Conservation (phyloP, 30 jellyfish, hydroid and myxozoan genomes). For the Aurelia sp. region DNA sequence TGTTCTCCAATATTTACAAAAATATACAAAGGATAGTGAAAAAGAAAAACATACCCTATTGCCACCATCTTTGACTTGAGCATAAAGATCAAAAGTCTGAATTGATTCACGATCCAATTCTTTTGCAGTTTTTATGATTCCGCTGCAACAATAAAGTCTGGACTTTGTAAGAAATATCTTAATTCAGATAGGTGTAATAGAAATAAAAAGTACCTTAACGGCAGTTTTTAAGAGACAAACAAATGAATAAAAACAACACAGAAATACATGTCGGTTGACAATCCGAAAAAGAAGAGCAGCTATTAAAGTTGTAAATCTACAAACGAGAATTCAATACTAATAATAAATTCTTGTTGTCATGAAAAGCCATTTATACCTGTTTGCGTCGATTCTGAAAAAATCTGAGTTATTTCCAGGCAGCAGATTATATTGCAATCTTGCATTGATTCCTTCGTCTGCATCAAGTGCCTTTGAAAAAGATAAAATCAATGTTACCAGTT, state of each 20-base stretch:
- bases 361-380: constrained; percentile 12
- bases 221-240: not conserved
- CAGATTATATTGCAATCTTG: constrained; percentile 30
- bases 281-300: no score
- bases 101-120: constrained; percentile 65
- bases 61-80: constrained; percentile 62
- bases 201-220: not conserved
- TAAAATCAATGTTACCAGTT: not conserved
- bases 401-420: constrained; percentile 28
- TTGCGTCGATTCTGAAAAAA: constrained; percentile 32
- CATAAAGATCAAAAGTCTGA: constrained; percentile 4
- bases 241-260: no score
- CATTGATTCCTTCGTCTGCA: constrained; percentile 64
- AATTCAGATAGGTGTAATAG: not conserved
- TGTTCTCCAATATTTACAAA: no score
- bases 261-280: no score
- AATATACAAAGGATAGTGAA: no score
- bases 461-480: constrained; percentile 51
- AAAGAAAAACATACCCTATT: constrained; percentile 27
- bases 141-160: constrained; percentile 29
- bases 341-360: no score
- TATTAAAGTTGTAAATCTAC: no score
- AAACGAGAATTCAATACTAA: no score
- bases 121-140: constrained; percentile 55
- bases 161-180: not conserved